A percentile compares a stretch with the other conserved stretches of the same genome.
These are phyloP conservation scores for Zaprionus lachaisei DNA, from an alignment of 1,140 invertebrate species.

Conservation along the genomic window DNA sequence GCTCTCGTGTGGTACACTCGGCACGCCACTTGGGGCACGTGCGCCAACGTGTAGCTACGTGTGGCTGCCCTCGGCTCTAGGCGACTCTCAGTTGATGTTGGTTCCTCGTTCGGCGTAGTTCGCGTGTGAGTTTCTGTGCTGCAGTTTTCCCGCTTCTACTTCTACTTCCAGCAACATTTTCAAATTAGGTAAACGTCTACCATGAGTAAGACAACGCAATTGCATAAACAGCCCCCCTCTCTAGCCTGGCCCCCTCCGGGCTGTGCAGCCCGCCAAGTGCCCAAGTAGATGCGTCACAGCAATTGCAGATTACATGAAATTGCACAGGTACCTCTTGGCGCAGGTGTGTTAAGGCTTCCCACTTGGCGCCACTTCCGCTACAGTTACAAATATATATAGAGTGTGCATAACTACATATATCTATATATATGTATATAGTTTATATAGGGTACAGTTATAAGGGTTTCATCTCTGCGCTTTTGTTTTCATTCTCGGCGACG, in stretches of 20 bases:
- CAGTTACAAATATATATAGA: neutral
- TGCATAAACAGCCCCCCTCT: neutral
- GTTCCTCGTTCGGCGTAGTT: slow-evolving; percentile 70
- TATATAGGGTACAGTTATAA: neutral
- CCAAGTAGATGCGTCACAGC: neutral
- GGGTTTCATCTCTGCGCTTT: slow-evolving; percentile 28
- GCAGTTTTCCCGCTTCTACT: slow-evolving; percentile 20
- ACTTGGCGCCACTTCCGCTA: slow-evolving; percentile 38
- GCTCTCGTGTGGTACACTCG: slow-evolving; percentile 8
- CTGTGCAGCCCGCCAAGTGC: slow-evolving; percentile 19
- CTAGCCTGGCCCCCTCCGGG: neutral
- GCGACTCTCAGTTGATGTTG: slow-evolving; percentile 67
- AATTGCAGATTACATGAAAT: slow-evolving; percentile 8
- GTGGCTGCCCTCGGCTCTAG: slow-evolving; percentile 21
- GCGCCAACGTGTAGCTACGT: slow-evolving; percentile 35
- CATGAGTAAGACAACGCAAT: slow-evolving; percentile 17
- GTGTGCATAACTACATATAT: slow-evolving; percentile 24
- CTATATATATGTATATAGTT: slow-evolving; percentile 29
- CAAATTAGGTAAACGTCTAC: slow-evolving; percentile 36
- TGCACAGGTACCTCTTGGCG: neutral
- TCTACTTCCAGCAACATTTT: slow-evolving; percentile 17
- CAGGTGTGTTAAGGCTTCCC: slow-evolving; percentile 8
- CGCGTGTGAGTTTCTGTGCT: slow-evolving; percentile 35
- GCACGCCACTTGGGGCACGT: slow-evolving; percentile 54
- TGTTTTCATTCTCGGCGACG: slow-evolving; percentile 52